Conservation (phyloP, 2,113 vertebrate genomes). For the Rhodinocichla rosea region DNA sequence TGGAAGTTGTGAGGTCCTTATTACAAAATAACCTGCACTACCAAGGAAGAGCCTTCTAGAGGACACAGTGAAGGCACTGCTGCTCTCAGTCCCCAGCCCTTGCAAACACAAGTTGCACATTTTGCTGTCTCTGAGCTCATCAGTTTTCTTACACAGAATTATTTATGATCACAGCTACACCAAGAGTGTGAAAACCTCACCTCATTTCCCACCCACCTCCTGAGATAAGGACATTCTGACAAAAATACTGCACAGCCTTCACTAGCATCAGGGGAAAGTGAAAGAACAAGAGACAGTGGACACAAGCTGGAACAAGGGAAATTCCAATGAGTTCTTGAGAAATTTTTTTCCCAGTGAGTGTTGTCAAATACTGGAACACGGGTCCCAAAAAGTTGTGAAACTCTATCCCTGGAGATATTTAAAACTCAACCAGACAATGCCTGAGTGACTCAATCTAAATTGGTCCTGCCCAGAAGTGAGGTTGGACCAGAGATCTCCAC, state of each 20-base stretch:
- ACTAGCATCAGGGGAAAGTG: background rate
- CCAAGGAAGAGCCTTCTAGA: accelerated
- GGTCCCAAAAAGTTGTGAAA: conserved; percentile 2
- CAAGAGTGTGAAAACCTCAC: background rate
- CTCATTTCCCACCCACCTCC: background rate
- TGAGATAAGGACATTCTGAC: background rate
- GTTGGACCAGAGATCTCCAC: background rate
- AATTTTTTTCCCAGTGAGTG: background rate
- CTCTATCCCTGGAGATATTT: background rate
- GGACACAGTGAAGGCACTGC: background rate
- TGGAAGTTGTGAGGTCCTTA: background rate
- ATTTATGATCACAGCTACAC: background rate
- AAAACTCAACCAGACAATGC: background rate
- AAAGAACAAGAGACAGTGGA: background rate
- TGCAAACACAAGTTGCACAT: background rate
- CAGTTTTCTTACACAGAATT: background rate
- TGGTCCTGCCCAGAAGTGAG: background rate
- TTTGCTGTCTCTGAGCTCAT: background rate
- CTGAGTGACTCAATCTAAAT: background rate
- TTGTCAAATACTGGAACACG: background rate
- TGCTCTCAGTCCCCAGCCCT: background rate
- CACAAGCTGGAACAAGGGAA: background rate
- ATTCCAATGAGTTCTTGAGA: background rate
- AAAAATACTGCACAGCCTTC: background rate
- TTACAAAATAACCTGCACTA: background rate